Conservation (phyloP, 37 sponge, comb jelly and placozoan genomes). For the Beroe forskalii region DNA sequence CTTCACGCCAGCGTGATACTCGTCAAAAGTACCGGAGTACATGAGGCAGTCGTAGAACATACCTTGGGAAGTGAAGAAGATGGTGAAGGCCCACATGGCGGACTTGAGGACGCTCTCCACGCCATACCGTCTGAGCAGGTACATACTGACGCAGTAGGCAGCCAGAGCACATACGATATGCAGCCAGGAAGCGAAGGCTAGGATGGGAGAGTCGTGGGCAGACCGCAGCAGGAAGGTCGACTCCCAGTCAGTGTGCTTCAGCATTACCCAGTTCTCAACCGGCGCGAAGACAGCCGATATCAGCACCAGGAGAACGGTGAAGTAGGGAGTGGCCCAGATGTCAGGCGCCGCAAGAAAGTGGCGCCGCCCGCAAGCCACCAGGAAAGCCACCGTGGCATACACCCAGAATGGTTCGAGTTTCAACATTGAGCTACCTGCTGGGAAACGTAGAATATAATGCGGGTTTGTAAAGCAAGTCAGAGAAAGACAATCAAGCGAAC, state of each 20-base stretch:
- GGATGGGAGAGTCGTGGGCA: not conserved
- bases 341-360: not conserved
- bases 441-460: too few species aligned
- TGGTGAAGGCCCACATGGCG: not conserved
- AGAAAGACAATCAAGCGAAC: too few species aligned
- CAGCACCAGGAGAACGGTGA: not conserved
- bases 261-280: slow-evolving; percentile 14
- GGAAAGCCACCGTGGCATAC: slow-evolving; percentile 3
- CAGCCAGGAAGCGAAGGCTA: not conserved
- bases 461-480: too few species aligned
- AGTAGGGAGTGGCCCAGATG: slow-evolving; percentile 15
- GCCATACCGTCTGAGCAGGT: not conserved
- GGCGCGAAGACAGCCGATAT: not conserved
- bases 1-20: not conserved
- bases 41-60: slow-evolving; percentile 12
- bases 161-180: not conserved
- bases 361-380: not conserved
- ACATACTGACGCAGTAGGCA: not conserved
- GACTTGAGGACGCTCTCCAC: not conserved
- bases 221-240: not conserved
- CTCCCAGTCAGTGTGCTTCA: slow-evolving; percentile 33
- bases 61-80: slow-evolving; percentile 2
- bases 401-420: slow-evolving; percentile 40
- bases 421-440: not conserved
- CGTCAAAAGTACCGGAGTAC: slow-evolving; percentile 11